Evolutionary conservation across 2,113 vertebrate genomes (phyloP).

Genomic region (Epinephelus lanceolatus): DNA sequence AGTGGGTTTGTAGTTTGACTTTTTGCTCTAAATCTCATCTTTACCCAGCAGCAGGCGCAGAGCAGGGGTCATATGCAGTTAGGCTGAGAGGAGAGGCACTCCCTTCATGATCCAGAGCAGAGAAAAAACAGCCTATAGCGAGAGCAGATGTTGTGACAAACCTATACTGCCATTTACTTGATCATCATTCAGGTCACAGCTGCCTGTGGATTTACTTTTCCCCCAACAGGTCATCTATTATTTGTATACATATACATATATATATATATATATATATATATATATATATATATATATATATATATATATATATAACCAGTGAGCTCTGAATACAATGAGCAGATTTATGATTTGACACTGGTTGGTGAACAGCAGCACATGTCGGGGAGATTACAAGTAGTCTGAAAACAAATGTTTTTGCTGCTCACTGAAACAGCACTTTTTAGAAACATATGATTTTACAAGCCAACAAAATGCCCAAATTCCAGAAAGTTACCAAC

Average conservation of each 20-base stretch:
- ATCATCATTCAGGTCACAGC: constrained; percentile 65
- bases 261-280: neutral
- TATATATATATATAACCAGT: constrained; percentile 20
- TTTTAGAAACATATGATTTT: constrained; percentile 56
- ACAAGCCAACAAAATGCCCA: constrained; percentile 53
- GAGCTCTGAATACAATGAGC: constrained; percentile 24
- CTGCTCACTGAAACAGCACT: constrained; percentile 37
- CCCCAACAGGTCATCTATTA: constrained; percentile 60
- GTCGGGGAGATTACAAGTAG: constrained; percentile 37
- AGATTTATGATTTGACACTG: constrained; percentile 49
- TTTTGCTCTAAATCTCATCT: constrained; percentile 74
- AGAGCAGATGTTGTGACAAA: constrained; percentile 69
- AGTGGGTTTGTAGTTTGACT: constrained; percentile 70
- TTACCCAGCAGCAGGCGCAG: constrained; percentile 72
- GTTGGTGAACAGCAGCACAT: constrained; percentile 39
- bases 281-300: neutral
- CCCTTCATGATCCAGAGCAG: constrained; percentile 62
- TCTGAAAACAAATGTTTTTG: constrained; percentile 65
- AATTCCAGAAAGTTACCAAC: constrained; percentile 61
- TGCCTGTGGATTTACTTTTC: constrained; percentile 54
- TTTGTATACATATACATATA: constrained; percentile 10
- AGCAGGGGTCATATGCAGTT: constrained; percentile 62
- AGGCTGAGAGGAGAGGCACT: constrained; percentile 51
- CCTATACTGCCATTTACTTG: constrained; percentile 46
- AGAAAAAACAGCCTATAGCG: constrained; percentile 53